A percentile compares a stretch with the other conserved stretches of the same genome.
phyloP scores from a whole-genome alignment of 2,113 vertebrate species.

The Sciurus niger region DNA sequence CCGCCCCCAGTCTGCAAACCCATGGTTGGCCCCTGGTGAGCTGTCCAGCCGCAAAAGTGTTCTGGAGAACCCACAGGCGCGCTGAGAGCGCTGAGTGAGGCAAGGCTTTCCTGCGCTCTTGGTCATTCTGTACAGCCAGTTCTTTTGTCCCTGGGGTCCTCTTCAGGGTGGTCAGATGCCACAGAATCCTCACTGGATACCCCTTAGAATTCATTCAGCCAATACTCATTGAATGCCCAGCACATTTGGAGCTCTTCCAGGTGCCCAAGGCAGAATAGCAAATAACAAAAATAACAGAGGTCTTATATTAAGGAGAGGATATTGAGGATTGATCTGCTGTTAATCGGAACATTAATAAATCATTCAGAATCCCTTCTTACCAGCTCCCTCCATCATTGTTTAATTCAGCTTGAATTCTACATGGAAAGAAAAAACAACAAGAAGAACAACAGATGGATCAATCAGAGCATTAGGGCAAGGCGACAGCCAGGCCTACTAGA shows the following conservation, averaged over 20 bases:
- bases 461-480: background rate
- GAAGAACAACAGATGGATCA: background rate
- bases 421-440: background rate
- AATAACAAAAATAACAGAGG: background rate
- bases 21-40: background rate
- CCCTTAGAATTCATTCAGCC: background rate
- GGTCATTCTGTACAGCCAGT: rapidly evolving
- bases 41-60: background rate
- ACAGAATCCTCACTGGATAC: background rate
- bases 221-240: background rate
- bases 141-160: background rate
- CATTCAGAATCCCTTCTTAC: background rate
- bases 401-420: background rate
- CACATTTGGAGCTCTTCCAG: background rate
- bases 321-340: background rate
- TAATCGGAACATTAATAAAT: background rate
- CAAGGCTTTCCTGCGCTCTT: background rate
- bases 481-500: background rate
- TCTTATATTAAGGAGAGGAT: background rate
- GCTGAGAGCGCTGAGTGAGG: too few species aligned
- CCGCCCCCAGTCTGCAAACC: background rate
- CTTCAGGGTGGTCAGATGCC: background rate
- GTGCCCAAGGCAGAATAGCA: background rate
- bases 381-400: background rate
- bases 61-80: background rate